Evolutionary conservation across 2,797 vertebrate genomes (phyloP).

Genomic region (Anguilla marmorata): DNA sequence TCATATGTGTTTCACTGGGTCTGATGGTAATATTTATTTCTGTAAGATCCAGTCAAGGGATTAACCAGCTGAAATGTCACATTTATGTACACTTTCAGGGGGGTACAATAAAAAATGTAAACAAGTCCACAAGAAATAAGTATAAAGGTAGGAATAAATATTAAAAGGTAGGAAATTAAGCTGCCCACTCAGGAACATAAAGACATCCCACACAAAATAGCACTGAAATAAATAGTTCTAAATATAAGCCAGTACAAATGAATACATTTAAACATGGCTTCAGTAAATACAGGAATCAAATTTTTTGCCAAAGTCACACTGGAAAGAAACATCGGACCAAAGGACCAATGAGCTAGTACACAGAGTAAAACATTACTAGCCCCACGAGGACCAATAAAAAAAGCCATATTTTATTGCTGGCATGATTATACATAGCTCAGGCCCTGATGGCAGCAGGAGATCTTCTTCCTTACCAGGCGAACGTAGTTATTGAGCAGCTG

Average conservation of each 20-base stretch:
- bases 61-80: neutral
- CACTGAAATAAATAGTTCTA: neutral
- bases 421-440: neutral
- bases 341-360: neutral
- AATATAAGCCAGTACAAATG: neutral
- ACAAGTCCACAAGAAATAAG: neutral
- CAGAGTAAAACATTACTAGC: neutral
- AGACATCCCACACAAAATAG: neutral
- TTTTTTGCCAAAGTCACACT: neutral
- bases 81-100: neutral
- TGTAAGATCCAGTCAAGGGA: neutral
- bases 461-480: slow-evolving; percentile 77
- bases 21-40: neutral
- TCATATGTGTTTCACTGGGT: neutral
- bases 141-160: too few species aligned
- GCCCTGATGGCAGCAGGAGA: slow-evolving; percentile 30
- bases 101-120: neutral
- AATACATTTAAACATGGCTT: neutral
- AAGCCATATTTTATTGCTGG: neutral
- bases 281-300: neutral
- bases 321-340: neutral
- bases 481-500: slow-evolving; percentile 91
- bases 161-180: neutral
- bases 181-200: neutral
- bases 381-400: slow-evolving; percentile 12